Evolutionary conservation across 1,140 invertebrate genomes (phyloP).

Genomic region (Drosophila ananassae): DNA sequence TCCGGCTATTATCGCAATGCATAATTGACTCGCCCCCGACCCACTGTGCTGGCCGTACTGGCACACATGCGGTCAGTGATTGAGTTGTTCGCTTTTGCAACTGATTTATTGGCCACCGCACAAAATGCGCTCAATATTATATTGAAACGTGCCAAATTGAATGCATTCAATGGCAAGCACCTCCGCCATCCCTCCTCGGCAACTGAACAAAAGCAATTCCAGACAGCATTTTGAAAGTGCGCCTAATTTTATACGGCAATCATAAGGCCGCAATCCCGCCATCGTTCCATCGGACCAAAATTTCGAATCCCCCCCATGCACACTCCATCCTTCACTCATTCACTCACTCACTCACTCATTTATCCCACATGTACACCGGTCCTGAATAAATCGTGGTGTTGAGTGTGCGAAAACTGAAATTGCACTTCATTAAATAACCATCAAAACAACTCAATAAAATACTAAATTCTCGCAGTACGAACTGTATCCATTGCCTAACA

Average conservation of each 20-base stretch:
- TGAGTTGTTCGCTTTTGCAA: constrained; percentile 43
- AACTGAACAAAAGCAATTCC: constrained; percentile 22
- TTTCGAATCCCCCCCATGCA: background rate
- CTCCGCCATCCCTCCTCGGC: background rate
- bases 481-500: constrained; percentile 29
- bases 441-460: constrained; percentile 81
- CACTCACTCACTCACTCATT: background rate
- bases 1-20: background rate
- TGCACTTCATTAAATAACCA: constrained; percentile 80
- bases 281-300: constrained; percentile 16
- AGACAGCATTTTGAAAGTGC: constrained; percentile 35
- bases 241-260: constrained; percentile 69
- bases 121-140: constrained; percentile 49
- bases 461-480: constrained; percentile 62
- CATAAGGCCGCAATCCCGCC: constrained; percentile 45
- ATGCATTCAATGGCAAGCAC: constrained; percentile 17
- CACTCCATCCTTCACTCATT: too few relatives aligned
- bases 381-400: constrained; percentile 64
- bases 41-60: constrained; percentile 7
- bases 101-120: constrained; percentile 66
- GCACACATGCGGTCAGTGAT: constrained; percentile 32
- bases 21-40: constrained; percentile 15
- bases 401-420: constrained; percentile 63
- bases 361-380: constrained; percentile 33
- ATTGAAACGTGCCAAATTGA: constrained; percentile 56